Evolutionary conservation across 1,140 invertebrate species (phyloP).

Genomic region (Heliconius congener): DNA sequence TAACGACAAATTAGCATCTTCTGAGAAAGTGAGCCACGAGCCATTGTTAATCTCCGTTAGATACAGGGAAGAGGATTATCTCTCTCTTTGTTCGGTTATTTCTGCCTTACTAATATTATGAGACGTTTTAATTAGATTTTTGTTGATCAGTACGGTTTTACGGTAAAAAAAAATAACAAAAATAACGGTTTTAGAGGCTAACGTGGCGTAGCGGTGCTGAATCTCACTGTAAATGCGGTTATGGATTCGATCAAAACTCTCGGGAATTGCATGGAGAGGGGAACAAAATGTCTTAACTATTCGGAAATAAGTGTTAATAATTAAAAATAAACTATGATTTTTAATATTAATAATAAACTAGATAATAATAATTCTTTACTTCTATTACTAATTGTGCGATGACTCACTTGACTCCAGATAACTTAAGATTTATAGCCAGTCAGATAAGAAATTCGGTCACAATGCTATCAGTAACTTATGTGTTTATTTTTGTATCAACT

Average conservation of each 20-base stretch:
- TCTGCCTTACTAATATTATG: not conserved
- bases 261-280: no score
- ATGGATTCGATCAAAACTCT: no score
- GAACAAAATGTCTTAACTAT: no score
- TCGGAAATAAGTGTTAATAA: no score
- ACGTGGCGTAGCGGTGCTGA: no score
- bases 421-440: conserved; percentile 58
- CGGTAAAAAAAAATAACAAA: not conserved
- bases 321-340: no score
- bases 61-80: conserved; percentile 9
- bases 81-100: conserved; percentile 14
- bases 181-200: no score
- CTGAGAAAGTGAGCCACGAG: conserved; percentile 25
- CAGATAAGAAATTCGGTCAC: conserved; percentile 61
- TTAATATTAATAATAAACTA: no score
- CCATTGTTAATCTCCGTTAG: conserved; percentile 23
- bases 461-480: conserved; percentile 51
- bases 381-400: conserved; percentile 21
- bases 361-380: not conserved
- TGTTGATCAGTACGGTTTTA: not conserved
- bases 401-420: conserved; percentile 49
- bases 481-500: conserved; percentile 38
- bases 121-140: not conserved
- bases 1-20: conserved; percentile 40
- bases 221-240: no score